Percentiles rank a stretch among this genome's conserved stretches.
Conservation (phyloP, 2,113 vertebrate species). For the Cynoglossus semilaevis region DNA sequence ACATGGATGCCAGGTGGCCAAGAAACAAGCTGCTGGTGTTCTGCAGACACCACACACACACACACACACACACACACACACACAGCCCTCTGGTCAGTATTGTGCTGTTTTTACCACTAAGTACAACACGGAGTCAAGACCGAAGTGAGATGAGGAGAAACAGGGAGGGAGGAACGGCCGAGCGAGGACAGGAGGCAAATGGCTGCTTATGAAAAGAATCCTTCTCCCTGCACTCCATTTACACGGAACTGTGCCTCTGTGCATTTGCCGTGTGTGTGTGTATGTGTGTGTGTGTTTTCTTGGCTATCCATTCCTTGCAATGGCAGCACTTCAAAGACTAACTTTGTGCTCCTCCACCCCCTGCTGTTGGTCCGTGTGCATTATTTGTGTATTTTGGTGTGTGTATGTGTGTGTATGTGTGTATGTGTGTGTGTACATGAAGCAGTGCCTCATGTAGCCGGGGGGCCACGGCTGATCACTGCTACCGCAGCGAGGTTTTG, state of each 20-base stretch:
- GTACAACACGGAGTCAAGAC: slow-evolving; percentile 36
- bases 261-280: slow-evolving; percentile 16
- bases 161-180: slow-evolving; percentile 20
- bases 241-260: slow-evolving; percentile 27
- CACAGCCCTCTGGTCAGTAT: slow-evolving; percentile 28
- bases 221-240: slow-evolving; percentile 30
- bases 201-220: slow-evolving; percentile 49
- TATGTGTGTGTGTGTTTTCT: slow-evolving; percentile 25
- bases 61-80: slow-evolving; percentile 8
- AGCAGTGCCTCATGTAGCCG: slow-evolving; percentile 51
- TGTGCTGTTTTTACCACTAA: slow-evolving; percentile 33
- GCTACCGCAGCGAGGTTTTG: slow-evolving; percentile 49
- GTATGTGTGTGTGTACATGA: slow-evolving; percentile 34
- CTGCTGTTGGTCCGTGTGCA: slow-evolving; percentile 44
- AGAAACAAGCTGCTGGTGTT: slow-evolving; percentile 47
- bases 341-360: slow-evolving; percentile 60
- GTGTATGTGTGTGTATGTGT: slow-evolving; percentile 32
- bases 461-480: slow-evolving; percentile 57
- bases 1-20: slow-evolving; percentile 57
- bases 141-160: slow-evolving; percentile 24
- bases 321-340: slow-evolving; percentile 60
- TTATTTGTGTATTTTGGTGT: not conserved
- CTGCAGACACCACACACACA: slow-evolving; percentile 29
- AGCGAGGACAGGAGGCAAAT: slow-evolving; percentile 32
- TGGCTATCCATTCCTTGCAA: slow-evolving; percentile 49